Evolutionary conservation across 2,113 vertebrate genomes (phyloP).

Genomic region (Mormyrus iriodes): DNA sequence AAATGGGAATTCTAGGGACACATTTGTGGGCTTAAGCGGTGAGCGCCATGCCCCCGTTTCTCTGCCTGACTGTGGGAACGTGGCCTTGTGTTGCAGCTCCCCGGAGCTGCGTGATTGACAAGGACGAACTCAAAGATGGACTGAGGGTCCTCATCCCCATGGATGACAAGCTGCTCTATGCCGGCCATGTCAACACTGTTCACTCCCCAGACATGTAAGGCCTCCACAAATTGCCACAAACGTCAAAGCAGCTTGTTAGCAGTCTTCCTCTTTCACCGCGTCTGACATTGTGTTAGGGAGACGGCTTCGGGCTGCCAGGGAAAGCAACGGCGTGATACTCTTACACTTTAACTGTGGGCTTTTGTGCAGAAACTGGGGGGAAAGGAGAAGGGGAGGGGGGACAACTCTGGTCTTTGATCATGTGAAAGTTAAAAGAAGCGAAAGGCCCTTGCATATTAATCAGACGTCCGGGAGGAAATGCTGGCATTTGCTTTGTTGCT

Average conservation of each 20-base stretch:
- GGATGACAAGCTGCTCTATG: conserved; percentile 96
- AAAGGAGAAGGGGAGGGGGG: not conserved
- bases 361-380: not conserved
- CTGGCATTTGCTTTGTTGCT: not conserved
- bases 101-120: conserved; percentile 88
- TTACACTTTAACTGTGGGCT: not conserved
- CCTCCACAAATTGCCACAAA: not conserved
- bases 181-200: conserved; percentile 88
- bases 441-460: not conserved
- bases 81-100: conserved; percentile 63
- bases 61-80: not conserved
- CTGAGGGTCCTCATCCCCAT: conserved; percentile 91
- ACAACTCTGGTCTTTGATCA: not conserved
- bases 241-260: not conserved
- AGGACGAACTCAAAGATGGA: conserved; percentile 90
- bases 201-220: conserved; percentile 98
- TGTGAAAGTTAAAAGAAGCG: not conserved
- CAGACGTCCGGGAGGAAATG: not conserved
- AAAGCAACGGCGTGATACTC: not conserved
- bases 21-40: not conserved
- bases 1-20: not conserved
- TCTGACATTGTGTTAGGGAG: not conserved
- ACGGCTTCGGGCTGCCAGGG: not conserved
- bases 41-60: no score
- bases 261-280: not conserved